Evolutionary conservation across 2,113 vertebrate species (phyloP).

Genomic region (Oncorhynchus nerka): DNA sequence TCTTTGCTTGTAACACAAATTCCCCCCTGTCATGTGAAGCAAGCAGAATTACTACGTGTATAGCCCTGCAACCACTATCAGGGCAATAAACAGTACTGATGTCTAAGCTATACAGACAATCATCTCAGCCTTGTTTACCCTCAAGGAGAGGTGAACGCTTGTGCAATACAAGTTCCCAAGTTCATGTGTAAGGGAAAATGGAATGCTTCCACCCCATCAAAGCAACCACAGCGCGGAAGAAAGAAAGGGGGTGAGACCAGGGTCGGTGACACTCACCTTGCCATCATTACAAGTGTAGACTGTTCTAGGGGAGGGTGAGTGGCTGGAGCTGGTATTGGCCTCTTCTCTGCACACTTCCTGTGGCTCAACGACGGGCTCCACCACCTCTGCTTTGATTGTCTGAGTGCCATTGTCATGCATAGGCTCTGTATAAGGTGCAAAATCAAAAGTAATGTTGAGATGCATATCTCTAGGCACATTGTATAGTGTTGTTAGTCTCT

Average conservation of each 20-base stretch:
- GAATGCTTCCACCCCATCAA: slow-evolving; percentile 1
- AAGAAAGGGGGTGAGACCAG: not conserved
- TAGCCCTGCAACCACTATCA: slow-evolving; percentile 59
- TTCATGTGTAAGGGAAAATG: slow-evolving; percentile 39
- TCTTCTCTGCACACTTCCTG: slow-evolving; percentile 77
- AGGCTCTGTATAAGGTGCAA: slow-evolving; percentile 61
- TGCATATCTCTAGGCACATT: not conserved
- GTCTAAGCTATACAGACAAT: slow-evolving; percentile 61
- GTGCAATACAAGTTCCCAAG: slow-evolving; percentile 27
- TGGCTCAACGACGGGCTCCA: slow-evolving; percentile 75
- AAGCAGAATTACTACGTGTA: slow-evolving; percentile 63
- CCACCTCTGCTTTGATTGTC: slow-evolving; percentile 81
- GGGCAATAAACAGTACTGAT: slow-evolving; percentile 66
- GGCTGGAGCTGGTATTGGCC: slow-evolving; percentile 81
- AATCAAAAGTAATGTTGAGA: not conserved
- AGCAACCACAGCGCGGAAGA: not conserved
- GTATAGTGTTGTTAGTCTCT: not conserved
- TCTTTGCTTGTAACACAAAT: slow-evolving; percentile 63
- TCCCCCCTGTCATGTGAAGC: slow-evolving; percentile 67
- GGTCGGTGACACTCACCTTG: slow-evolving; percentile 63
- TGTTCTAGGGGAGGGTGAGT: slow-evolving; percentile 76
- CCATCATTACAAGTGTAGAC: slow-evolving; percentile 81
- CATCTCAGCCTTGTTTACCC: slow-evolving; percentile 69
- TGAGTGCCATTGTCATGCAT: slow-evolving; percentile 83
- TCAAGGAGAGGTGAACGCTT: slow-evolving; percentile 36